Conservation (phyloP, 2,113 vertebrate genomes). For the Lutjanus erythropterus region DNA sequence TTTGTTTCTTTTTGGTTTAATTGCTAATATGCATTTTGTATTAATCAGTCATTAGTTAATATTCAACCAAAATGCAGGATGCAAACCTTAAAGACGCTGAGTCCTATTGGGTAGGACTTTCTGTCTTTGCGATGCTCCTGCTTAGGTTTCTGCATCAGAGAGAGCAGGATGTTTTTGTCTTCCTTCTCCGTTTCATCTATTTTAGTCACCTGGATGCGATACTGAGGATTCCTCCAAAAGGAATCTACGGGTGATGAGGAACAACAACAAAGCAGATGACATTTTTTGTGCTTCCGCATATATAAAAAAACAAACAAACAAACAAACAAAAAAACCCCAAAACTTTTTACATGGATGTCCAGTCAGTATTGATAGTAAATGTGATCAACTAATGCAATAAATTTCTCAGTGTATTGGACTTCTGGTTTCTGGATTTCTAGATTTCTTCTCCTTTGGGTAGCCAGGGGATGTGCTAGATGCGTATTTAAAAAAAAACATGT, state of each 20-base stretch:
- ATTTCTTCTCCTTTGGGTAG: too few species aligned
- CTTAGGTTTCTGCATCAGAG: slow-evolving; percentile 62
- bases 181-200: background rate
- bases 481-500: too few species aligned
- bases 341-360: too few species aligned
- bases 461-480: too few species aligned
- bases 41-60: background rate
- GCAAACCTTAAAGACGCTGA: slow-evolving; percentile 45
- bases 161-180: slow-evolving; percentile 60
- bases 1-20: background rate
- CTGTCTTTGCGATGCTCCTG: background rate
- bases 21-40: background rate
- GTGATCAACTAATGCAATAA: too few species aligned
- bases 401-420: too few species aligned
- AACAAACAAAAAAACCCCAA: too few species aligned
- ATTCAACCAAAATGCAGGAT: background rate
- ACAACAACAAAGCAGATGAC: background rate
- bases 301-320: background rate
- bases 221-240: slow-evolving; percentile 64
- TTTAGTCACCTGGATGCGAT: slow-evolving; percentile 47
- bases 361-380: too few species aligned
- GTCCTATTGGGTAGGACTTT: background rate
- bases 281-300: background rate
- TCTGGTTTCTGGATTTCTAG: too few species aligned
- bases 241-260: slow-evolving; percentile 2